Percentiles rank a stretch among this genome's conserved stretches.
Conservation (phyloP, 2,113 vertebrate genomes). For the Thalassoma bifasciatum region DNA sequence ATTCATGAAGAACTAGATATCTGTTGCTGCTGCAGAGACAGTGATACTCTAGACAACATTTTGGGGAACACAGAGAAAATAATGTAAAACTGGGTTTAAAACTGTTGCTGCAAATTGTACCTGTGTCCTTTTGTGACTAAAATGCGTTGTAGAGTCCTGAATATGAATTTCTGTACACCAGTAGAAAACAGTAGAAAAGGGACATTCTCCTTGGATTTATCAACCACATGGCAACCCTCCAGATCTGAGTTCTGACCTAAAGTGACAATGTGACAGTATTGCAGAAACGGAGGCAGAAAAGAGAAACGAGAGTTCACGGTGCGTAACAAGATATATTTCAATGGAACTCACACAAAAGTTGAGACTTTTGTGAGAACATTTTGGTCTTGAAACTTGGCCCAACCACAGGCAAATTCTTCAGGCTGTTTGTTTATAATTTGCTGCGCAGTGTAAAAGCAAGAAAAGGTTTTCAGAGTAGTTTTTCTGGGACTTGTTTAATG, state of each 20-base stretch:
- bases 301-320: slow-evolving; percentile 56
- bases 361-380: slow-evolving; percentile 22
- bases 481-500: slow-evolving; percentile 41
- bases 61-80: slow-evolving; percentile 12
- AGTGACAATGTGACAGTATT: not conserved
- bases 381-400: slow-evolving; percentile 48
- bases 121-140: not conserved
- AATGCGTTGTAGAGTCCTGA: slow-evolving; percentile 15
- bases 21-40: slow-evolving; percentile 20
- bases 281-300: slow-evolving; percentile 4
- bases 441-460: slow-evolving; percentile 66
- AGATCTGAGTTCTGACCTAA: not conserved
- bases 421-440: slow-evolving; percentile 42
- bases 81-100: not conserved
- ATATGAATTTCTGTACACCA: slow-evolving; percentile 59
- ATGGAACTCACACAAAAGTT: slow-evolving; percentile 30
- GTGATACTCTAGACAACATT: slow-evolving; percentile 10
- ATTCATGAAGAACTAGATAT: not conserved
- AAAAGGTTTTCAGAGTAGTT: slow-evolving; percentile 30
- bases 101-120: not conserved
- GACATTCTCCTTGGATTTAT: slow-evolving; percentile 30
- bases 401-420: slow-evolving; percentile 25
- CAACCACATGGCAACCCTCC: slow-evolving; percentile 20
- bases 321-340: slow-evolving; percentile 13
- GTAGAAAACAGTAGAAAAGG: slow-evolving; percentile 22